Percentiles rank a stretch among this genome's conserved stretches.
phyloP scores from a whole-genome alignment of 2,888 invertebrate species.

The Tiphia femorata region DNA sequence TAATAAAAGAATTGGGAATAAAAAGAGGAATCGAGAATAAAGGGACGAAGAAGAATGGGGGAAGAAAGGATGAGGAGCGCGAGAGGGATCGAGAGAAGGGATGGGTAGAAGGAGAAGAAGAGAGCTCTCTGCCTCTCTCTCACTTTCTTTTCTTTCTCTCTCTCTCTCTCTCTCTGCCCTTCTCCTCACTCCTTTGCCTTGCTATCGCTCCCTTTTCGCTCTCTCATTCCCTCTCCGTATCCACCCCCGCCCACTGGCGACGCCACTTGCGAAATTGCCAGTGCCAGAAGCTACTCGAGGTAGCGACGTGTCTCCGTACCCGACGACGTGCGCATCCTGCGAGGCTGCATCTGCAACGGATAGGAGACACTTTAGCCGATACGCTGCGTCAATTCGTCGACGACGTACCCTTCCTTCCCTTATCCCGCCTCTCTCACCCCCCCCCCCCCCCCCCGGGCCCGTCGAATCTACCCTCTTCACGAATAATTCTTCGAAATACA shows the following conservation, averaged over 20 bases:
- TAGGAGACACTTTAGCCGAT: constrained; percentile 50
- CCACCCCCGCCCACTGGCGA: too few species aligned
- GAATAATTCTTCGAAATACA: too few species aligned
- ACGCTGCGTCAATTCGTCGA: constrained; percentile 42
- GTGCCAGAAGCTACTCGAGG: constrained; percentile 39
- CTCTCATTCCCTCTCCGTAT: too few species aligned
- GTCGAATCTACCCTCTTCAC: too few species aligned
- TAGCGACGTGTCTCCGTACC: constrained; percentile 38
- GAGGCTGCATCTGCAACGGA: constrained; percentile 47
- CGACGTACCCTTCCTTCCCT: constrained; percentile 10
- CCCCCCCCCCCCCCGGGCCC: not conserved
- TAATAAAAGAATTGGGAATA: too few species aligned
- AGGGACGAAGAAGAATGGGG: too few species aligned
- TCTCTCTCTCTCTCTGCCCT: not conserved
- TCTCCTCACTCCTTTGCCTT: too few species aligned
- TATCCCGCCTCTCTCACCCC: not conserved
- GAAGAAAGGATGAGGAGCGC: too few species aligned
- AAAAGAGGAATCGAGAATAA: too few species aligned
- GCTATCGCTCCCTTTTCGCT: too few species aligned
- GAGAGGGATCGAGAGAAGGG: not conserved
- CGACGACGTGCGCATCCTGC: constrained; percentile 28
- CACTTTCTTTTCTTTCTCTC: not conserved
- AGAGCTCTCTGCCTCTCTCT: not conserved
- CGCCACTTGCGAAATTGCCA: constrained; percentile 49
- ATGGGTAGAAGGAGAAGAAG: not conserved